Conservation (phyloP, 2,888 invertebrate genomes). For the Elmis aenea region DNA sequence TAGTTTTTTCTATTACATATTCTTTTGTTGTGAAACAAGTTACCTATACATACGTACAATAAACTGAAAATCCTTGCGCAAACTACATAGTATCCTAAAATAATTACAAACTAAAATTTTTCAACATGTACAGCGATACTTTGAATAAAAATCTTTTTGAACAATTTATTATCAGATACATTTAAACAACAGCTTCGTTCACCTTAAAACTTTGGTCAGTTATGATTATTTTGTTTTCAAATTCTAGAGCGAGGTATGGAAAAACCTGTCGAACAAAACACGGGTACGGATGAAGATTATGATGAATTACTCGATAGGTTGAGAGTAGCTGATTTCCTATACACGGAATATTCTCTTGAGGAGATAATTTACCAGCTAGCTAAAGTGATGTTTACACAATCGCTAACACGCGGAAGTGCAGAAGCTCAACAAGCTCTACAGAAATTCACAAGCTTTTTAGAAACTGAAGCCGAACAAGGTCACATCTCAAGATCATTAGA, state of each 20-base stretch:
- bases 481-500: conserved; percentile 68
- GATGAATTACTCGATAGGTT: conserved; percentile 66
- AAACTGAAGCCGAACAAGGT: conserved; percentile 67
- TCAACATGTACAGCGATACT: too few relatives aligned
- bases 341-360: conserved; percentile 71
- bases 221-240: neutral
- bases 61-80: too few relatives aligned
- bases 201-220: neutral
- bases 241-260: conserved; percentile 1
- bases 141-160: too few relatives aligned
- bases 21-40: too few relatives aligned
- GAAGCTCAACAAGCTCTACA: conserved; percentile 69
- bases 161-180: too few relatives aligned
- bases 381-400: conserved; percentile 77
- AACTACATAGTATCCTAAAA: too few relatives aligned
- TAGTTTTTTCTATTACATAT: too few relatives aligned
- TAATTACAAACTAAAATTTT: too few relatives aligned
- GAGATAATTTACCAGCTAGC: conserved; percentile 77
- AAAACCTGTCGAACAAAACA: conserved; percentile 2
- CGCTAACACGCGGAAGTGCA: conserved; percentile 61
- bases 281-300: conserved; percentile 13
- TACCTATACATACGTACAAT: too few relatives aligned
- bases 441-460: conserved; percentile 69
- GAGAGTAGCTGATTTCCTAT: conserved; percentile 64
- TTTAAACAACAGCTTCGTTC: too few relatives aligned